Base-by-base conservation (phyloP, 2,113 vertebrate genomes). In the Strix uralensis region DNA sequence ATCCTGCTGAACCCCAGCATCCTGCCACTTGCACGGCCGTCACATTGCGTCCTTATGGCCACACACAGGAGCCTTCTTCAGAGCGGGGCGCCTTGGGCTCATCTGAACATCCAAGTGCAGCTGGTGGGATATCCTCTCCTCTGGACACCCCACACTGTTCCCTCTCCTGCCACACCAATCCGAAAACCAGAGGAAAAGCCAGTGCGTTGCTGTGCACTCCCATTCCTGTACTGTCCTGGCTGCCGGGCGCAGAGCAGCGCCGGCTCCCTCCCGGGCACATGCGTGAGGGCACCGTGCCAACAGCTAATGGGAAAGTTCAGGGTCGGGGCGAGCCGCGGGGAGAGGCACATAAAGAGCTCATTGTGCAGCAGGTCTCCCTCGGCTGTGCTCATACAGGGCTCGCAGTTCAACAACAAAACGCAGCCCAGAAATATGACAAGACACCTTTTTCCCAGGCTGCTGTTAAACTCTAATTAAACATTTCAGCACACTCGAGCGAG, bases 381-480 rank as follows among this genome's bases (percentile, higher is more conserved):
- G 6, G 90, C 85, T 54, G 40, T 3, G 85, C 13, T 36, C 9
- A 1, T 2, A 21, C 13, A 2, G 93, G 93, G 90, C 78, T 29
- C 2, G 32, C 32, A 42, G 87, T 42, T 86, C 88, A 42, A 72
- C 82, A 78, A 87, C 92, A 63, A 95, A 96, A 91, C 26, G 4
- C 85, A 88, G 90, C 82, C 72, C 92, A 96, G 96, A 88, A 94
- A 93, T 93, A 90, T 72, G 96, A 94, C 86, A 46, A 82, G 97
- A 92, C 94, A 90, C 96, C 93, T 93, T 93, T 92, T 96, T 97
- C 94, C 94, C 96, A 96, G 97, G 93, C 93, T 92, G 87, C 95
- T 86, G 93, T n/a, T 93, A 81, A 90, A 71, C 34, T 94, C 90
- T 93, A 93, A 94, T 93, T 92, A 86, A 96, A 94, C 93, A 93